Base-by-base conservation (phyloP, 2,888 invertebrate species). In the Dynastes maya region DNA sequence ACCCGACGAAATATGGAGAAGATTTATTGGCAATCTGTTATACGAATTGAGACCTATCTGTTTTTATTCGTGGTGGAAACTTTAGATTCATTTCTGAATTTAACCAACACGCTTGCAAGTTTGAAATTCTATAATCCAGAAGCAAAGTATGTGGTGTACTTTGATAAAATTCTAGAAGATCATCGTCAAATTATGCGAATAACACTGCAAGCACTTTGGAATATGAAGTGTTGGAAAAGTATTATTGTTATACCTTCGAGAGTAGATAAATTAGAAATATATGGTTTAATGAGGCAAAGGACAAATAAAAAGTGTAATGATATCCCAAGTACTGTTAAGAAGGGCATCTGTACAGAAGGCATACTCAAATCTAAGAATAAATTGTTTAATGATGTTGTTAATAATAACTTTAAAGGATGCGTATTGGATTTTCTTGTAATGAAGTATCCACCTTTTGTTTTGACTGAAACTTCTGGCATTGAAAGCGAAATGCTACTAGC, bases 401-500 rank as follows among this genome's bases (percentile, higher is more conserved):
- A 64, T 13, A 32, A 37, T 16, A 80, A 77, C 27, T 82, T 81
- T 27, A 45, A 80, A 4, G 82, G 82, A 53, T 85, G 85, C 53
- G 74, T 75, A 5, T 70, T 84, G 6, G 64, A 83, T 55, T 81
- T 80, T 0, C 72, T 83, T n/a, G 74, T 82, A 0, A 82, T 84
- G 79, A 78, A 78, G 61, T 82, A 81, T 75, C 84, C 85, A 1
- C 85, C 85, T n/a, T 83, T 84, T 75, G 84, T 85, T 1, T 80
- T 84, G n/a, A 80, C 80, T 51, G 61, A 79, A 37, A 53, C 75
- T 2, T 22, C 61, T 0, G 85, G 85, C n/a, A 81, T 84, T n/a
- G 85, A 84, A 78, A 79, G 84, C 4, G 80, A 80, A 58, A 70
- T 84, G 32, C 76, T 85, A 53, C 76, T 80, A 6, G 79, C 81